phyloP scores from a whole-genome alignment of 2,113 vertebrate species.

The Passer montanus region DNA sequence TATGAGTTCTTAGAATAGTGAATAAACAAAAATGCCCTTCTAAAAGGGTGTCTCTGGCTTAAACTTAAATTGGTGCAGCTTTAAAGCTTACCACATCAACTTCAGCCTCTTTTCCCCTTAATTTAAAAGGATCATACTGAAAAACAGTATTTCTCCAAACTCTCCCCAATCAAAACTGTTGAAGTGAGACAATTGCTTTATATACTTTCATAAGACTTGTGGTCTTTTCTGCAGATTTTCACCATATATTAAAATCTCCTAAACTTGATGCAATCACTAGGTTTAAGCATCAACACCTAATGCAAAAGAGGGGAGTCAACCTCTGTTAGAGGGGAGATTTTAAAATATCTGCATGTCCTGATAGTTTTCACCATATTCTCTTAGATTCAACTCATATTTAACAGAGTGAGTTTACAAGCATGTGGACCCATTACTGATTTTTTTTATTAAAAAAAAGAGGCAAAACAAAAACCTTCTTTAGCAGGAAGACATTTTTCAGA shows the following conservation, averaged over 20 bases:
- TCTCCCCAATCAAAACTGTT: not conserved
- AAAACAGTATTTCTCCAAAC: not conserved
- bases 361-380: not conserved
- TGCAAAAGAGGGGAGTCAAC: not conserved
- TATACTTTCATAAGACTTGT: not conserved
- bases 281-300: not conserved
- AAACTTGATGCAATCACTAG: not conserved
- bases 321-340: not conserved
- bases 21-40: slow-evolving; percentile 59
- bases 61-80: not conserved
- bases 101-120: not conserved
- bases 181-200: not conserved
- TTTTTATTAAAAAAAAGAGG: not conserved
- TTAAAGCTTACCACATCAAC: not conserved
- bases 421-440: not conserved
- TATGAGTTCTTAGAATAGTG: slow-evolving; percentile 13
- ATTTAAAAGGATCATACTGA: not conserved
- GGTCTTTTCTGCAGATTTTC: not conserved
- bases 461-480: not conserved
- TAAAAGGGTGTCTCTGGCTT: not conserved
- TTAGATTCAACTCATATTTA: not conserved
- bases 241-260: not conserved
- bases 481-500: not conserved
- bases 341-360: not conserved
- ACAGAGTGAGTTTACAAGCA: not conserved